phyloP scores from a whole-genome alignment of 2,888 invertebrate species.

The Orthosia incerta region DNA sequence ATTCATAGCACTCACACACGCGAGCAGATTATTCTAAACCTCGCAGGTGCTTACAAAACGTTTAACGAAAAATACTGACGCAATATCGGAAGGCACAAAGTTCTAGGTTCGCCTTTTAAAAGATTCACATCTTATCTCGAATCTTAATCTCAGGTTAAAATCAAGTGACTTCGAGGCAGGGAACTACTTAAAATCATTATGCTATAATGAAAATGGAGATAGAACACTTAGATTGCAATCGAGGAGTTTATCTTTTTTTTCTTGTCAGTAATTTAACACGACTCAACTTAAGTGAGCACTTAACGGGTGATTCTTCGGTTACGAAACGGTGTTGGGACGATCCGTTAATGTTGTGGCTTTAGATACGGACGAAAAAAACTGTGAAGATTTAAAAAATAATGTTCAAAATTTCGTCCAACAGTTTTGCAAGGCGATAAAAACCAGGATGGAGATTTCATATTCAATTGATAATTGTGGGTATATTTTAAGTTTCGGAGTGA shows the following conservation, averaged over 20 bases:
- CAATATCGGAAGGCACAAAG: constrained; percentile 34
- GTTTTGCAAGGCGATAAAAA: neutral
- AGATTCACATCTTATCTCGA: constrained; percentile 50
- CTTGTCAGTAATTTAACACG: constrained; percentile 80
- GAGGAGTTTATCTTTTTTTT: constrained; percentile 68
- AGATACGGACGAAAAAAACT: constrained; percentile 32
- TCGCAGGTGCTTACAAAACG: constrained; percentile 48
- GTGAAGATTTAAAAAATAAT: neutral
- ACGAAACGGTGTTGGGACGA: constrained; percentile 65
- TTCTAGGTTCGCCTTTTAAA: constrained; percentile 26
- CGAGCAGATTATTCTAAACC: constrained; percentile 36
- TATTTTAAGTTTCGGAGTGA: neutral
- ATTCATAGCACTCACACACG: constrained; percentile 49
- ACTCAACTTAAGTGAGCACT: constrained; percentile 82
- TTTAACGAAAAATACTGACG: constrained; percentile 48
- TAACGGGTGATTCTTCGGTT: constrained; percentile 81
- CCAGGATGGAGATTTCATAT: neutral
- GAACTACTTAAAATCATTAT: constrained; percentile 61
- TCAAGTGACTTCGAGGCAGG: constrained; percentile 24
- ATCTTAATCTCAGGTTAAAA: constrained; percentile 50
- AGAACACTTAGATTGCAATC: constrained; percentile 69
- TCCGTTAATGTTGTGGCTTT: constrained; percentile 56
- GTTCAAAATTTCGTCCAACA: neutral
- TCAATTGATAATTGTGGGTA: neutral
- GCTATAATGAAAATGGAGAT: constrained; percentile 62